These are phyloP conservation scores for Antechinus flavipes DNA, from an alignment of 2,113 vertebrate genomes.

Conservation along the genomic window DNA sequence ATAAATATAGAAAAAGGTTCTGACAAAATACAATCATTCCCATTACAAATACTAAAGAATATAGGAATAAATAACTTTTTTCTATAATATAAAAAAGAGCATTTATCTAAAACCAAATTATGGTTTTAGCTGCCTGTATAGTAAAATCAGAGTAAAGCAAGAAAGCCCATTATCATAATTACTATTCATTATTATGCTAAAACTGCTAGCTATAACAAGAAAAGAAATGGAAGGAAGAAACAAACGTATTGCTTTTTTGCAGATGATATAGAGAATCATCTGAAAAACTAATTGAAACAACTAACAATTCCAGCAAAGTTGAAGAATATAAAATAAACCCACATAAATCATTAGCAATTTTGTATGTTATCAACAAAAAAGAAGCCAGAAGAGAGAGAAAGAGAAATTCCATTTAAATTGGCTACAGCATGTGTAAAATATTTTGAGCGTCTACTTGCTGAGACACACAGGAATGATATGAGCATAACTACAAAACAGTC, in stretches of 20 bases:
- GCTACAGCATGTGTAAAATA: background rate
- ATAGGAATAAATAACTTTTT: background rate
- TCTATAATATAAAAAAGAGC: background rate
- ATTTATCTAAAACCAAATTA: background rate
- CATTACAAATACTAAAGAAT: background rate
- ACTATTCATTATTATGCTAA: background rate
- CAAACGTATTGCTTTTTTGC: background rate
- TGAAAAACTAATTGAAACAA: background rate
- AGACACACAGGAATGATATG: background rate
- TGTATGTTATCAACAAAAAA: background rate
- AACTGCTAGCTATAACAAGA: background rate
- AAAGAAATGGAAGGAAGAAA: background rate
- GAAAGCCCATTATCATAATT: background rate
- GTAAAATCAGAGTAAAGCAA: background rate
- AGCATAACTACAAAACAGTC: background rate
- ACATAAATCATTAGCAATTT: background rate
- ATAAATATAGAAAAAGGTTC: background rate
- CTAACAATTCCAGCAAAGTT: background rate
- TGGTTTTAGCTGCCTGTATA: background rate
- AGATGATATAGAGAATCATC: background rate
- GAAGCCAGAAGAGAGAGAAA: background rate
- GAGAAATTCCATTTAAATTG: background rate
- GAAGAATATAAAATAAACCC: background rate
- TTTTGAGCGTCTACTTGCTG: background rate
- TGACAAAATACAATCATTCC: background rate